A percentile compares a stretch with the other conserved stretches of the same genome.
These are phyloP conservation scores for Panagrolaimus sp. DNA, from an alignment of 1,140 invertebrate species.

Conservation along the genomic window DNA sequence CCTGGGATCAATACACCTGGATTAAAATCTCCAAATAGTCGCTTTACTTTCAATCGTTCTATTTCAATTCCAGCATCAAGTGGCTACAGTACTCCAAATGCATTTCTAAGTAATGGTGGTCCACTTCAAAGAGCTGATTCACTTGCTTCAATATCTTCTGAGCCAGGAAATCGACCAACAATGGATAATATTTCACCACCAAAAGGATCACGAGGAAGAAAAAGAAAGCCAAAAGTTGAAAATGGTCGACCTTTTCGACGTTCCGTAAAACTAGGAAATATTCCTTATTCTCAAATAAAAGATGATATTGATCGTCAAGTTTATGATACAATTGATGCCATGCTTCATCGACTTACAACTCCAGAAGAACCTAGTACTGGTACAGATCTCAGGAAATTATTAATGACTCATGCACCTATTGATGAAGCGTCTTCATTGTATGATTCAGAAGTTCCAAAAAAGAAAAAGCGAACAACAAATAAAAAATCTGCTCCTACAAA, in stretches of 20 bases:
- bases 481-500: neutral
- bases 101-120: neutral
- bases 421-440: neutral
- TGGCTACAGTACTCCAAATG: neutral
- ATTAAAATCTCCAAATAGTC: neutral
- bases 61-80: neutral
- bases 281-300: constrained; percentile 23
- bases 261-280: constrained; percentile 26
- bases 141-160: constrained; percentile 33
- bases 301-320: constrained; percentile 33
- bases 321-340: constrained; percentile 33
- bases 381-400: too few species aligned
- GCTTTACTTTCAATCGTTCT: neutral
- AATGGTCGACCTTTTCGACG: constrained; percentile 28
- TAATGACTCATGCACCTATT: neutral
- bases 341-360: constrained; percentile 16
- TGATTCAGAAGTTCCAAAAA: neutral
- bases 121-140: constrained; percentile 18
- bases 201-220: constrained; percentile 40
- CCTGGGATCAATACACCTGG: too few species aligned
- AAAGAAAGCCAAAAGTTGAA: constrained; percentile 33
- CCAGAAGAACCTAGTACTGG: neutral
- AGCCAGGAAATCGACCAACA: neutral
- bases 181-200: constrained; percentile 27
- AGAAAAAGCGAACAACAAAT: constrained; percentile 4